Evolutionary conservation across 2,113 vertebrate species (phyloP).

Genomic region (Elachura formosa): DNA sequence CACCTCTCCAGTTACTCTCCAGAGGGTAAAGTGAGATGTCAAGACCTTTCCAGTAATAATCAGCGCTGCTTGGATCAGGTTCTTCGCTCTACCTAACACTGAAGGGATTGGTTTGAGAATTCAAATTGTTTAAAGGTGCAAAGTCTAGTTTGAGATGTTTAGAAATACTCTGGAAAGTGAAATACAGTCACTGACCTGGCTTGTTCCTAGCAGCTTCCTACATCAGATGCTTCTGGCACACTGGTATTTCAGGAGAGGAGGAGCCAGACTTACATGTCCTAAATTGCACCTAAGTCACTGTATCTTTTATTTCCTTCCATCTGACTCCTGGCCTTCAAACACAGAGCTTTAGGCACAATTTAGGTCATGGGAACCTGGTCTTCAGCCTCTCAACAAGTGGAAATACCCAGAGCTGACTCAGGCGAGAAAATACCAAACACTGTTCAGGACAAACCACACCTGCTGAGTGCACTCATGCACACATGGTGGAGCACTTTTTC

Average conservation of each 20-base stretch:
- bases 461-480: neutral
- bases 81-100: neutral
- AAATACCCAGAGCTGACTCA: neutral
- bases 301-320: neutral
- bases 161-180: neutral
- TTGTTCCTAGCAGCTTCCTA: neutral
- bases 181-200: neutral
- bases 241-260: neutral
- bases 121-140: neutral
- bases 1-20: neutral
- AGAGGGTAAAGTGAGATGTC: neutral
- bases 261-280: neutral
- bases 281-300: neutral
- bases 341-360: neutral
- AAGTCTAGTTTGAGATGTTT: neutral
- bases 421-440: neutral
- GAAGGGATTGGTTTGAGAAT: neutral
- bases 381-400: neutral
- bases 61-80: neutral
- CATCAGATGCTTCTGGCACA: neutral
- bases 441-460: neutral
- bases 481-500: neutral
- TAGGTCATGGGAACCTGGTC: neutral
- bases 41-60: neutral
- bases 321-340: neutral